Percentiles rank a stretch among this genome's conserved stretches.
phyloP scores from a whole-genome alignment of 2,797 vertebrate species.

The Mormyrus hasselquistii region DNA sequence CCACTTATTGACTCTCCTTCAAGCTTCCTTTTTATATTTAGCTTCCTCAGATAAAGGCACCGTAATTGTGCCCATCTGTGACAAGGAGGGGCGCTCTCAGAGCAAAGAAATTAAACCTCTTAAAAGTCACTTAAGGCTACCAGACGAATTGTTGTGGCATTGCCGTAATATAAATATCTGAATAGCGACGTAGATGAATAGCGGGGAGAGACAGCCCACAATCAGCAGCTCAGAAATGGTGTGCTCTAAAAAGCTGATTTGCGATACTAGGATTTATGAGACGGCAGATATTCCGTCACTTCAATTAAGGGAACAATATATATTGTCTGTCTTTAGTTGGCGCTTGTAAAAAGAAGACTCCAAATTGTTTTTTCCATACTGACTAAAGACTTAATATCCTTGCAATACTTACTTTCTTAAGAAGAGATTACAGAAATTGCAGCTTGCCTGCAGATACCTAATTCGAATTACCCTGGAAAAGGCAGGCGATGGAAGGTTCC shows the following conservation, averaged over 20 bases:
- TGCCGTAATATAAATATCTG: background rate
- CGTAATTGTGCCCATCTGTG: background rate
- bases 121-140: conserved; percentile 12
- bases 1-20: conserved; percentile 16
- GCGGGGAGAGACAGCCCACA: background rate
- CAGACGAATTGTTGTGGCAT: background rate
- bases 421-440: background rate
- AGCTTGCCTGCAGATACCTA: background rate
- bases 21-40: conserved; percentile 3
- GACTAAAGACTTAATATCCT: conserved; percentile 7
- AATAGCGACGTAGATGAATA: background rate
- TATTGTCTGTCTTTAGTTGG: background rate
- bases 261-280: background rate
- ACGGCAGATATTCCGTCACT: background rate
- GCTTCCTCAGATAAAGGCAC: background rate
- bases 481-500: background rate
- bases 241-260: background rate
- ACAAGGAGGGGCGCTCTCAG: background rate
- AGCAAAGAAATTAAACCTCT: conserved; percentile 10
- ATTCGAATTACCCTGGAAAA: background rate
- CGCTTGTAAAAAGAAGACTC: background rate
- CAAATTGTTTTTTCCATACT: background rate
- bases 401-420: background rate
- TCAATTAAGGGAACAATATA: background rate
- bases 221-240: background rate